phyloP scores from a whole-genome alignment of 2,797 vertebrate species.

The Microctenopoma lineatum region DNA sequence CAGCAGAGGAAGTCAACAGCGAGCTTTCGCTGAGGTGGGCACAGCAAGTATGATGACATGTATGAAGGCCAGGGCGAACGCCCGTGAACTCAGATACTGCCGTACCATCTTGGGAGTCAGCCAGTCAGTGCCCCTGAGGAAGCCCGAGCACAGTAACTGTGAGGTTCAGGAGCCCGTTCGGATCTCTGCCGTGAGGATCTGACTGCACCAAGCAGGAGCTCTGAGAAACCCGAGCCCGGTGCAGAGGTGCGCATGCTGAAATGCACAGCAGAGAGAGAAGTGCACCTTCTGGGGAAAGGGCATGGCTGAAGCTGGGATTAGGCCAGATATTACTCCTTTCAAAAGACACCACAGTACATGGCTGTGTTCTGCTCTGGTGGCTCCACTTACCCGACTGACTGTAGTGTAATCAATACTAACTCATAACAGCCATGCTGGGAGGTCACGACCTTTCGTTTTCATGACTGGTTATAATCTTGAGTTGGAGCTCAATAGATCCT shows the following conservation, averaged over 20 bases:
- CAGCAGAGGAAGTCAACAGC: slow-evolving; percentile 84
- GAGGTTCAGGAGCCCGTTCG: slow-evolving; percentile 51
- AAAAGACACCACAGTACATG: slow-evolving; percentile 61
- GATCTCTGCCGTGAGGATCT: slow-evolving; percentile 34
- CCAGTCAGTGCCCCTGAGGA: slow-evolving; percentile 38
- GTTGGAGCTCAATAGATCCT: slow-evolving; percentile 59
- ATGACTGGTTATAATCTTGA: slow-evolving; percentile 71
- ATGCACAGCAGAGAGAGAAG: slow-evolving; percentile 68
- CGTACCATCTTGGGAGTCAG: slow-evolving; percentile 37
- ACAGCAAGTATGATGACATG: slow-evolving; percentile 77
- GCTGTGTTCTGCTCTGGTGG: slow-evolving; percentile 68
- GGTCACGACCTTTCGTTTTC: slow-evolving; percentile 73
- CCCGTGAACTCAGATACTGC: slow-evolving; percentile 61
- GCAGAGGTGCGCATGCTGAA: slow-evolving; percentile 65
- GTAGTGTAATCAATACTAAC: slow-evolving; percentile 79
- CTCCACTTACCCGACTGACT: slow-evolving; percentile 73
- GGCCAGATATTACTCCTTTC: slow-evolving; percentile 65
- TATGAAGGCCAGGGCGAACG: slow-evolving; percentile 55
- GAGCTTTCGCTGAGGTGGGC: slow-evolving; percentile 65
- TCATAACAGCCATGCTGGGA: slow-evolving; percentile 76
- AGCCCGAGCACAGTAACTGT: slow-evolving; percentile 34
- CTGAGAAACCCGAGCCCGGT: slow-evolving; percentile 64
- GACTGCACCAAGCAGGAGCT: slow-evolving; percentile 59
- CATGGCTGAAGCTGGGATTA: slow-evolving; percentile 65
- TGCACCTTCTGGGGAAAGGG: slow-evolving; percentile 55